Percentiles rank a stretch among this genome's conserved stretches.
These are phyloP conservation scores for Gopherus evgoodei DNA, from an alignment of 2,113 vertebrate genomes.

Conservation along the genomic window DNA sequence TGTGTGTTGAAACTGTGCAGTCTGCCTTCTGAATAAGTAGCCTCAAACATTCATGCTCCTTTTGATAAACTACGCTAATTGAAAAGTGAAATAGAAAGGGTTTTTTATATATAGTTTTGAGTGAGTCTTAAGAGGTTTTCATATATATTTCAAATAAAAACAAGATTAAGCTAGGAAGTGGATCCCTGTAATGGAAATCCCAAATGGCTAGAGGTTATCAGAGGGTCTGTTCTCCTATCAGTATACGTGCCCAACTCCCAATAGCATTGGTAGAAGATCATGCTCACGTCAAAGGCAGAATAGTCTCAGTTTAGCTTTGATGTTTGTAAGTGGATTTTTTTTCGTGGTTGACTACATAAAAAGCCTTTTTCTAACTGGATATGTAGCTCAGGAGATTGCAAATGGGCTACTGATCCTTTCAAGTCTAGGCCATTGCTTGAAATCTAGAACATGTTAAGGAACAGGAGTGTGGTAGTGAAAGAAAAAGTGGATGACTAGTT, in stretches of 20 bases:
- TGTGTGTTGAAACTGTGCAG: background rate
- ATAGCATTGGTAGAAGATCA: background rate
- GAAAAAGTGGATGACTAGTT: background rate
- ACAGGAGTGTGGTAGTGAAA: too few relatives aligned
- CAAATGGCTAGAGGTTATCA: background rate
- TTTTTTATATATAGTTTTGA: background rate
- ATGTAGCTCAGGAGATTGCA: background rate
- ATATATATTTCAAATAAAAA: background rate
- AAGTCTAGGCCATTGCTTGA: too few relatives aligned
- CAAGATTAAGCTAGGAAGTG: background rate
- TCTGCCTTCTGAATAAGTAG: background rate
- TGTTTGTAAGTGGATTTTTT: background rate
- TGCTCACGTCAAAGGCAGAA: too few relatives aligned
- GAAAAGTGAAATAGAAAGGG: background rate
- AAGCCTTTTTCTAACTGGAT: background rate
- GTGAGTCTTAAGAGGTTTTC: background rate
- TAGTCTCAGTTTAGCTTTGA: background rate
- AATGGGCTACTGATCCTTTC: background rate
- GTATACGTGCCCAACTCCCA: background rate
- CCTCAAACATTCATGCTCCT: background rate
- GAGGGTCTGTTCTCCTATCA: background rate
- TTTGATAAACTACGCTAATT: background rate
- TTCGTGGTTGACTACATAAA: background rate
- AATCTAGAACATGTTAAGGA: too few relatives aligned
- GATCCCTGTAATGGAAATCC: background rate